A percentile compares a stretch with the other conserved stretches of the same genome.
Evolutionary conservation across 1,140 invertebrate genomes (phyloP).

Genomic region (Oedothorax gibbosus): DNA sequence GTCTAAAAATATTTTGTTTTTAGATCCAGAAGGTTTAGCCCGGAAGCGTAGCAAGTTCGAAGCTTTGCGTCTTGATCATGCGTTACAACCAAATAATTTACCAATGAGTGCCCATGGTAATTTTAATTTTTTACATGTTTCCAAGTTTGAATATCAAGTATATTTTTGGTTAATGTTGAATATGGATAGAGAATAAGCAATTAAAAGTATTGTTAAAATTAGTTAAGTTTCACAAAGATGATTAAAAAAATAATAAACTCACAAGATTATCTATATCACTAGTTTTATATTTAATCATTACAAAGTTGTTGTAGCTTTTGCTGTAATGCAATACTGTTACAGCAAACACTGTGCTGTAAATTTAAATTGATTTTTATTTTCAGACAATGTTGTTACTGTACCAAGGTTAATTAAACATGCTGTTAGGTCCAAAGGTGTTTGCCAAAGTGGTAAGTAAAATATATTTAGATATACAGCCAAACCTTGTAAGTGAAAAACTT

Average conservation of each 20-base stretch:
- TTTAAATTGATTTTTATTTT: slow-evolving; percentile 8
- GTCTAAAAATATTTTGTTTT: neutral
- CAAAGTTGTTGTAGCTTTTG: too few relatives aligned
- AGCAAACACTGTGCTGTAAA: neutral
- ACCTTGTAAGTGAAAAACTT: too few relatives aligned
- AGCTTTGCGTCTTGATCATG: slow-evolving; percentile 51
- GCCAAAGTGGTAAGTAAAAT: slow-evolving; percentile 16
- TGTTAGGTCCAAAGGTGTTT: slow-evolving; percentile 30
- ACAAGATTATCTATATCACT: too few relatives aligned
- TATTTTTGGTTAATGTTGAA: too few relatives aligned
- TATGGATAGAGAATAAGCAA: too few relatives aligned
- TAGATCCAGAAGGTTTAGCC: slow-evolving; percentile 62
- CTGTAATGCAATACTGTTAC: too few relatives aligned
- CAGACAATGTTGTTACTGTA: neutral
- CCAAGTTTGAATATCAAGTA: neutral
- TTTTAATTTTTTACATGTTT: neutral
- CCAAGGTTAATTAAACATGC: slow-evolving; percentile 46
- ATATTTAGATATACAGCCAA: neutral
- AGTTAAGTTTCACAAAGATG: too few relatives aligned
- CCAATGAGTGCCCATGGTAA: slow-evolving; percentile 3
- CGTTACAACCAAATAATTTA: slow-evolving; percentile 47
- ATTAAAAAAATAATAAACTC: too few relatives aligned
- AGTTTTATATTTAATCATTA: too few relatives aligned
- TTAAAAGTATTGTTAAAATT: too few relatives aligned
- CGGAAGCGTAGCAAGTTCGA: slow-evolving; percentile 62